A percentile compares a stretch with the other conserved stretches of the same genome.
These are phyloP conservation scores for Nasua narica DNA, from an alignment of 2,797 vertebrate species.

Conservation along the genomic window DNA sequence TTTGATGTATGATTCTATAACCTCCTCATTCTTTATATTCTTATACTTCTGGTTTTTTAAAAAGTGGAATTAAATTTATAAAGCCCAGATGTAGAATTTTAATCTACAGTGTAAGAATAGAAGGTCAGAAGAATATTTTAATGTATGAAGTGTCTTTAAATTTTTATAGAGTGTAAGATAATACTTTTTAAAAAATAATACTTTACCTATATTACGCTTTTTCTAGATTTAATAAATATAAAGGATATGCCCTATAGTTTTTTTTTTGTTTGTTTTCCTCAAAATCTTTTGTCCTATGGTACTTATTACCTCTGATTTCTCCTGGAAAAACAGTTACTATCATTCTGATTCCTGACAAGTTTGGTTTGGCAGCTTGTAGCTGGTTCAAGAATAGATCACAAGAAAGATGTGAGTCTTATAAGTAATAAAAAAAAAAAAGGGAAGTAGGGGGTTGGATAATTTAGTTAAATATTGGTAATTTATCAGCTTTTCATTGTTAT, in stretches of 20 bases:
- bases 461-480: conserved; percentile 5
- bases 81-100: conserved; percentile 19
- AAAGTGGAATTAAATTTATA: background rate
- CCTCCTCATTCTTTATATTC: background rate
- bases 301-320: background rate
- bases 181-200: conserved; percentile 21
- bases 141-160: conserved; percentile 42
- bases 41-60: background rate
- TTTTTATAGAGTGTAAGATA: conserved; percentile 27
- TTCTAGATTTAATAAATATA: conserved; percentile 31
- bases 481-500: background rate
- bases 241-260: background rate
- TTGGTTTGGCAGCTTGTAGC: background rate
- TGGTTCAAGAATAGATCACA: background rate
- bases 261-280: background rate
- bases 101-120: background rate
- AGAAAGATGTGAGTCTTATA: background rate
- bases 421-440: background rate
- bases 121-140: conserved; percentile 38
- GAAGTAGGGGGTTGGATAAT: background rate
- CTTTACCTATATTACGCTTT: conserved; percentile 6
- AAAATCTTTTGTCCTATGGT: background rate
- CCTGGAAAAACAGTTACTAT: background rate
- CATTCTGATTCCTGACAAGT: background rate
- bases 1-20: conserved; percentile 18